Evolutionary conservation across 64 coral and sea anemone species (phyloP).

Genomic region (Stichodactyla helianthus): DNA sequence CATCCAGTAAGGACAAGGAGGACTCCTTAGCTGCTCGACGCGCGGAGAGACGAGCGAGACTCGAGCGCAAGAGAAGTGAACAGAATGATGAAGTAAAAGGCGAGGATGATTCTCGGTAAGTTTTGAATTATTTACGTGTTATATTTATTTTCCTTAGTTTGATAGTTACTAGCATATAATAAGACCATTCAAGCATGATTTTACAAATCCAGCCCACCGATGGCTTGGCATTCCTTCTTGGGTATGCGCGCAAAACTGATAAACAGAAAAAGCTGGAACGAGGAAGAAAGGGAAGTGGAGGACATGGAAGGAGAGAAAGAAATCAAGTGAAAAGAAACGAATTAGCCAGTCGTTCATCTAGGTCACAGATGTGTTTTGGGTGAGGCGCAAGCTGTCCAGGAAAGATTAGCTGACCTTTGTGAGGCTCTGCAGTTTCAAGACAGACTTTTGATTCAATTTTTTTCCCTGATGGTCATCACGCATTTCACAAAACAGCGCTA

Average conservation of each 20-base stretch:
- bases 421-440: neutral
- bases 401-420: neutral
- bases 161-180: too few relatives aligned
- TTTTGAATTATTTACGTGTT: neutral
- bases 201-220: too few relatives aligned
- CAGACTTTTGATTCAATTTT: too few relatives aligned
- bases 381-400: neutral
- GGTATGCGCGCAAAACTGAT: too few relatives aligned
- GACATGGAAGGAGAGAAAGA: too few relatives aligned
- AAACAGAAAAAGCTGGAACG: too few relatives aligned
- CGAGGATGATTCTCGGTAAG: conserved; percentile 25
- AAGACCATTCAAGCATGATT: too few relatives aligned
- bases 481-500: too few relatives aligned
- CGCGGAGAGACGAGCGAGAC: conserved; percentile 37
- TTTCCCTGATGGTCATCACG: too few relatives aligned
- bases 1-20: conserved; percentile 31
- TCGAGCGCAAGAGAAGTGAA: conserved; percentile 8
- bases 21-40: conserved; percentile 20
- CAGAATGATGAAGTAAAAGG: neutral
- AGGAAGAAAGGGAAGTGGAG: neutral
- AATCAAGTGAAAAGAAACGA: too few relatives aligned
- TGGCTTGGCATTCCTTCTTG: too few relatives aligned
- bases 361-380: neutral
- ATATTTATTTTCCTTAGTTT: too few relatives aligned
- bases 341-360: neutral